Base-by-base conservation (phyloP, 2,797 vertebrate genomes). In the Megaceryle alcyon region DNA sequence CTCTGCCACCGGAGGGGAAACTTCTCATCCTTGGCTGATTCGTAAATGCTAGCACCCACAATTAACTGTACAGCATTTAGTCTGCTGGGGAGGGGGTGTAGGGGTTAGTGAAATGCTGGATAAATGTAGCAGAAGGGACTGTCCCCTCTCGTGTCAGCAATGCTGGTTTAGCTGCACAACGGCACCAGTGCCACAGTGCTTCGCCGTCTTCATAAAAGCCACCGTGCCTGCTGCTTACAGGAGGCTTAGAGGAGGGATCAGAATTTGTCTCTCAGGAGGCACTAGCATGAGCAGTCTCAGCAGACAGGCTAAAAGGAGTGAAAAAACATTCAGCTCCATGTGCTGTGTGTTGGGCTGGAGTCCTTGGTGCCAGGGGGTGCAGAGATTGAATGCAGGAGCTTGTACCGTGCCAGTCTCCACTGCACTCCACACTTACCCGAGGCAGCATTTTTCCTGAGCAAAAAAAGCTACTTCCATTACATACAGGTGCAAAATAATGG, bases 151-250 rank as follows among this genome's bases (percentile, higher is more conserved):
- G 0, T 11, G n/a, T 33, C 46, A 70, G 84, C 3, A 0, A 5
- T 37, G 56, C 76, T 23, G 41, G 10, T 44, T 72, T 57, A 26
- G 37, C 69, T 75, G 44, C 39, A 15, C 1, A 0, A 2, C 1
- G 4, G 25, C 26, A 29, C 16, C 21, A 6, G 25, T 9, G 18
- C 60, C 1, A 0, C 0, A 0, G 43, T 51, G 72, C 41, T 60
- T 72, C 51, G 14, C 37, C 4, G 0, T 12, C 46, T 33, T 37
- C 9, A 0, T 5, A 2, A 54, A 48, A 70, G 41, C 84, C 39
- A 25, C 57, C 5, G 20, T 88, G 53, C 15, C 35, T 35, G 53
- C 28, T 76, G 70, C 69, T 77, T n/a, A 17, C 33, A 7, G 35
- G 10, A n/a, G 23, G 22, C 77, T 65, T 49, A 39, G 53, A 63